Evolutionary conservation across 2,888 invertebrate species (phyloP).

Genomic region (Vannuccia rotundouncinata): DNA sequence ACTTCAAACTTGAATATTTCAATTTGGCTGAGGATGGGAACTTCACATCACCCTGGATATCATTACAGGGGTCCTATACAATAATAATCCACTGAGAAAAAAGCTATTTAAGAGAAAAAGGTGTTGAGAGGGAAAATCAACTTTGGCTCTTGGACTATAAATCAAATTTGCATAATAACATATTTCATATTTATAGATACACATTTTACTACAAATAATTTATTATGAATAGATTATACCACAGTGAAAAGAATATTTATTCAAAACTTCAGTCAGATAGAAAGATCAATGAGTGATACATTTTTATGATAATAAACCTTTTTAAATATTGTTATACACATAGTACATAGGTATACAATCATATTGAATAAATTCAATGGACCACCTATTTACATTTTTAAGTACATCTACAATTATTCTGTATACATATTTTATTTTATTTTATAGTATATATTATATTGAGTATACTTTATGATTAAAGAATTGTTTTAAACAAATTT

Average conservation of each 20-base stretch:
- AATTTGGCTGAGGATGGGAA: no score
- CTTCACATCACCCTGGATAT: no score
- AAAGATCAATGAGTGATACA: not conserved
- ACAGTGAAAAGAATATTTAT: not conserved
- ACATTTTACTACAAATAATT: not conserved
- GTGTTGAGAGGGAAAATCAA: no score
- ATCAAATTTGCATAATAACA: not conserved
- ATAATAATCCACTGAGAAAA: no score
- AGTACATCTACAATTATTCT: not conserved
- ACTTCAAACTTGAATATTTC: no score
- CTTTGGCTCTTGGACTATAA: no score
- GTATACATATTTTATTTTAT: not conserved
- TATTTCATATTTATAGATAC: not conserved
- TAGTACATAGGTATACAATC: not conserved
- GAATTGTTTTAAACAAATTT: not conserved
- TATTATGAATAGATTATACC: not conserved
- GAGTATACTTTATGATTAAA: not conserved
- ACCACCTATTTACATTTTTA: no score
- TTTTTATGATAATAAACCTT: not conserved
- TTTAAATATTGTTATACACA: not conserved
- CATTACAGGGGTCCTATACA: no score
- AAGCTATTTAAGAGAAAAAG: no score
- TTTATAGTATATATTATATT: not conserved
- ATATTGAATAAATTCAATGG: no score
- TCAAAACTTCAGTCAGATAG: not conserved